These are phyloP conservation scores for Drosophila demipolita DNA, from an alignment of 2,888 invertebrate species.

Conservation along the genomic window DNA sequence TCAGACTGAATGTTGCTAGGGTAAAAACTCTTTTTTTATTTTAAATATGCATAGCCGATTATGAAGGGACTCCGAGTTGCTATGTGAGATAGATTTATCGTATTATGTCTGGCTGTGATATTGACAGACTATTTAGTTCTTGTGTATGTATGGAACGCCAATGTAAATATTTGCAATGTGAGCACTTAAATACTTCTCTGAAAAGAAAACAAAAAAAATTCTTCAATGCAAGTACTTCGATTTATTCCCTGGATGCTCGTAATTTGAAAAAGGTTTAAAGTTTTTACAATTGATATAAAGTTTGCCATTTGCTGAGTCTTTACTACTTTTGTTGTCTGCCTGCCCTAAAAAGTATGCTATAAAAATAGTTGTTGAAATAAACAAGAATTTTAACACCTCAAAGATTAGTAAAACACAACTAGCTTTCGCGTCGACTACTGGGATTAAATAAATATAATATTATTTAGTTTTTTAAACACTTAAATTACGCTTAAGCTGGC, in stretches of 20 bases:
- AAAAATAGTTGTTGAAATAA: neutral
- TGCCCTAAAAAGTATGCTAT: slow-evolving; percentile 29
- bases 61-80: slow-evolving; percentile 11
- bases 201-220: neutral
- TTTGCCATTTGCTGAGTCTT: neutral
- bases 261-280: neutral
- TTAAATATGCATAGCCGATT: slow-evolving; percentile 42
- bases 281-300: neutral
- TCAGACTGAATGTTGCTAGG: slow-evolving; percentile 6
- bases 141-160: neutral
- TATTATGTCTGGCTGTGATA: slow-evolving; percentile 6
- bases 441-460: too few species aligned
- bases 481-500: slow-evolving; percentile 12
- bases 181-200: neutral
- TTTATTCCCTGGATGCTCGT: neutral
- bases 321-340: neutral
- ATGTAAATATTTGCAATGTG: neutral
- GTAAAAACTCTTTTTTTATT: neutral
- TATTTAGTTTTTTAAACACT: slow-evolving; percentile 6
- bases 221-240: neutral
- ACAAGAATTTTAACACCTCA: neutral
- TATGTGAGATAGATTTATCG: slow-evolving; percentile 1
- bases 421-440: neutral
- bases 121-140: slow-evolving; percentile 3
- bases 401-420: slow-evolving; percentile 7